These are phyloP conservation scores for Resseliella maxima DNA, from an alignment of 2,888 invertebrate species.

Conservation along the genomic window DNA sequence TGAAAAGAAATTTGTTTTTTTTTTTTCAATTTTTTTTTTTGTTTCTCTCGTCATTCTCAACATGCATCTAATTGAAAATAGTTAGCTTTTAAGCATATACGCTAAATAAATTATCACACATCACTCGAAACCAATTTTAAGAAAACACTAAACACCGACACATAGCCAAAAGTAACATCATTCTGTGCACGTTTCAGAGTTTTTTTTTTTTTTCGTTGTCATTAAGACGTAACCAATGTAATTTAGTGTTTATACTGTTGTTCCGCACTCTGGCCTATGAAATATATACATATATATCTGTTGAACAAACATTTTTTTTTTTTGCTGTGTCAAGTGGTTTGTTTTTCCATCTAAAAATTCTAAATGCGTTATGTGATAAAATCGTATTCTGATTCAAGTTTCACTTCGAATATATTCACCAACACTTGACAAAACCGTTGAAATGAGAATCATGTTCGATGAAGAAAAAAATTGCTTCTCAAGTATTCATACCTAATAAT, in stretches of 20 bases:
- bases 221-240: not conserved
- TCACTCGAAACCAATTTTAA: not conserved
- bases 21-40: not conserved
- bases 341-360: constrained; percentile 33
- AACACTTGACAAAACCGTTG: not conserved
- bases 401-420: not conserved
- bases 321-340: constrained; percentile 41
- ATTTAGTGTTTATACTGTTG: not conserved
- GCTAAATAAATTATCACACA: constrained; percentile 26
- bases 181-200: constrained; percentile 25
- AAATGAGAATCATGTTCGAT: constrained; percentile 18
- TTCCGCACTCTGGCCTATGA: not conserved
- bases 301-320: not conserved
- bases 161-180: not conserved
- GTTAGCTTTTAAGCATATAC: not conserved
- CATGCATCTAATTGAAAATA: constrained; percentile 14
- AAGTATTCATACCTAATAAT: constrained; percentile 15
- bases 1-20: too few relatives aligned
- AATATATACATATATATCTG: too few relatives aligned
- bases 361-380: constrained; percentile 49
- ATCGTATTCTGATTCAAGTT: constrained; percentile 8
- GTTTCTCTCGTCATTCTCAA: not conserved
- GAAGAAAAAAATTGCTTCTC: not conserved
- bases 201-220: not conserved
- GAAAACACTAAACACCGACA: not conserved